Conservation (phyloP, 2,888 invertebrate genomes). For the Nematopogon swammerdamellus region DNA sequence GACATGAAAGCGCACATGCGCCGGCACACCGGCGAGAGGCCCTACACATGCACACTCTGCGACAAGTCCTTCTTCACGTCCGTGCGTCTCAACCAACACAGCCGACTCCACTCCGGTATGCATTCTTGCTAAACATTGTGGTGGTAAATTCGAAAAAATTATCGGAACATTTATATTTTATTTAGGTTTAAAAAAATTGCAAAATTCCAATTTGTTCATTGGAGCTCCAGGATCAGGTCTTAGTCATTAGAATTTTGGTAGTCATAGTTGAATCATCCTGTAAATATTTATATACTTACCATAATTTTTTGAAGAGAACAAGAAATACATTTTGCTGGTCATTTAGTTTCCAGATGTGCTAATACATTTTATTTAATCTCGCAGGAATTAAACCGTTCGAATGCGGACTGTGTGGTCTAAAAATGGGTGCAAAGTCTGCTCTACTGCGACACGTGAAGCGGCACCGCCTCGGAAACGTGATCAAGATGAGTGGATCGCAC, state of each 20-base stretch:
- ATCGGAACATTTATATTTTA: too few species aligned
- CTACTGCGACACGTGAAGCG: constrained; percentile 29
- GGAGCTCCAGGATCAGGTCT: too few species aligned
- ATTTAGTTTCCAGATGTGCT: too few species aligned
- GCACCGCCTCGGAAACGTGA: constrained; percentile 22
- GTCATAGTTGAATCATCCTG: too few species aligned
- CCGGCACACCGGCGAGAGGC: constrained; percentile 53
- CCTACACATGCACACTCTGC: constrained; percentile 48
- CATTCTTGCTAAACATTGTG: too few species aligned
- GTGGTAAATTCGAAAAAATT: too few species aligned
- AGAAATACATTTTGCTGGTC: too few species aligned
- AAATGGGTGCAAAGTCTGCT: constrained; percentile 31
- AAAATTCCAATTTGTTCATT: too few species aligned
- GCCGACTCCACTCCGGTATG: constrained; percentile 34
- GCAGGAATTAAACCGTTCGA: constrained; percentile 42
- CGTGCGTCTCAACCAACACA: constrained; percentile 32
- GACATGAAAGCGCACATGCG: constrained; percentile 47
- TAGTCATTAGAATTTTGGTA: too few species aligned
- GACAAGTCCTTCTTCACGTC: constrained; percentile 29
- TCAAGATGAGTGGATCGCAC: constrained; percentile 3
- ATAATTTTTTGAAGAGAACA: too few species aligned
- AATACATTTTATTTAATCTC: constrained; percentile 9
- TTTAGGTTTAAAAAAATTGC: too few species aligned
- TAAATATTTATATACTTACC: too few species aligned
- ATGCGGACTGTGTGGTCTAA: constrained; percentile 27